Evolutionary conservation across 2,797 vertebrate genomes (phyloP).

Genomic region (Acrocephalus scirpaceus): DNA sequence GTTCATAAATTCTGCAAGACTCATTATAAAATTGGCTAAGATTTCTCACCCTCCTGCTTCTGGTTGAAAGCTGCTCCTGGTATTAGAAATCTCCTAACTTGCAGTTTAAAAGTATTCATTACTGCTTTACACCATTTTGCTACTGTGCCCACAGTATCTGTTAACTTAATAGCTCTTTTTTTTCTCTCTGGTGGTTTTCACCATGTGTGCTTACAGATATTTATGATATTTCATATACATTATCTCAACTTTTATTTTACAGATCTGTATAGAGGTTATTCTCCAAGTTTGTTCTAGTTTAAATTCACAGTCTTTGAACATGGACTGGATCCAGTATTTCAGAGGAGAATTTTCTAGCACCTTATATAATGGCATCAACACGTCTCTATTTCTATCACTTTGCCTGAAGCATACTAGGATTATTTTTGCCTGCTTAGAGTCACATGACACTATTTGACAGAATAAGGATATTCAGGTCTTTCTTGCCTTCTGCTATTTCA

Average conservation of each 20-base stretch:
- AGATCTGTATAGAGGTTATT: not conserved
- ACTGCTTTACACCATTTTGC: not conserved
- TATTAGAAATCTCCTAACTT: not conserved
- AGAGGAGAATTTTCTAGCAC: slow-evolving; percentile 32
- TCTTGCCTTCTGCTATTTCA: slow-evolving; percentile 48
- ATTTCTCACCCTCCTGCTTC: not conserved
- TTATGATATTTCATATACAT: not conserved
- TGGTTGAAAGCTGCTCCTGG: not conserved
- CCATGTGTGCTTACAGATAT: not conserved
- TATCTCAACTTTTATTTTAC: not conserved
- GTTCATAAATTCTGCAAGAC: slow-evolving; percentile 1
- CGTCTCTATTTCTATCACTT: slow-evolving; percentile 39
- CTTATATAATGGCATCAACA: slow-evolving; percentile 53
- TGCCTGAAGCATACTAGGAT: slow-evolving; percentile 26
- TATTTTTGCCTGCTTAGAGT: slow-evolving; percentile 50
- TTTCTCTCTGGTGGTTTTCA: not conserved
- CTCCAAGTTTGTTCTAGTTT: slow-evolving; percentile 31
- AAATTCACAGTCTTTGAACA: slow-evolving; percentile 2
- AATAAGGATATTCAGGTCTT: slow-evolving; percentile 31
- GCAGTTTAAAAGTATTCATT: not conserved
- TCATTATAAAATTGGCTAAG: not conserved
- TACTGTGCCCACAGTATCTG: not conserved
- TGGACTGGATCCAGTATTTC: slow-evolving; percentile 14
- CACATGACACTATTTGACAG: slow-evolving; percentile 17
- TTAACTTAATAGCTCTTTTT: not conserved